These are phyloP conservation scores for Spondyliosoma cantharus DNA, from an alignment of 2,797 vertebrate species.

Conservation along the genomic window DNA sequence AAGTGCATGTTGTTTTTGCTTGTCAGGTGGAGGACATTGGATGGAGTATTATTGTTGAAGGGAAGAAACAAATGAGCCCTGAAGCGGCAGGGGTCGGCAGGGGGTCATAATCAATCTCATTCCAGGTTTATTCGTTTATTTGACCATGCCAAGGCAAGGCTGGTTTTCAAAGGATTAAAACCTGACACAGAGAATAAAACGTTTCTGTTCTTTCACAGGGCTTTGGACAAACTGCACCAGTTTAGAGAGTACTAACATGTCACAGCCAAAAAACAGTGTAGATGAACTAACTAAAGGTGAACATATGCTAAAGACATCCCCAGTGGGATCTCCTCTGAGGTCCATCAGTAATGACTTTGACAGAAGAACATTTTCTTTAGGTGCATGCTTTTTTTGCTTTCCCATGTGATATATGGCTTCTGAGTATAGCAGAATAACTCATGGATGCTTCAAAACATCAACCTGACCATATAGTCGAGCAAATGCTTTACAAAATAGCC, in stretches of 20 bases:
- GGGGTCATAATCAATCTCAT: not conserved
- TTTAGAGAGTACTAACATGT: not conserved
- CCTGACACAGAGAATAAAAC: not conserved
- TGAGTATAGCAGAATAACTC: not conserved
- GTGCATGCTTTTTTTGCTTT: not conserved
- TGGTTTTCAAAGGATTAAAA: not conserved
- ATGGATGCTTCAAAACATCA: not conserved
- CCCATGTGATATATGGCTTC: not conserved
- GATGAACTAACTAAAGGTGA: not conserved
- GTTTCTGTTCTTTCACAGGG: not conserved
- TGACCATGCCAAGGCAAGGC: not conserved
- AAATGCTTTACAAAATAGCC: not conserved
- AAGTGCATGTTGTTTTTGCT: not conserved
- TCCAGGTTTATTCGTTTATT: not conserved
- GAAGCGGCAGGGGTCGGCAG: not conserved
- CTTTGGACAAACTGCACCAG: not conserved
- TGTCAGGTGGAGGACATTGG: not conserved
- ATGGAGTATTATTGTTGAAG: not conserved
- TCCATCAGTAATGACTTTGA: not conserved
- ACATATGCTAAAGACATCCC: not conserved
- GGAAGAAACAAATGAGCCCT: not conserved
- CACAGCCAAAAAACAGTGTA: not conserved
- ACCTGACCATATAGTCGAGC: not conserved
- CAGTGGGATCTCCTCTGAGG: not conserved
- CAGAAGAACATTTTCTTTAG: not conserved